Conservation (phyloP, 2,888 invertebrate species). For the Drosophila birchii region DNA sequence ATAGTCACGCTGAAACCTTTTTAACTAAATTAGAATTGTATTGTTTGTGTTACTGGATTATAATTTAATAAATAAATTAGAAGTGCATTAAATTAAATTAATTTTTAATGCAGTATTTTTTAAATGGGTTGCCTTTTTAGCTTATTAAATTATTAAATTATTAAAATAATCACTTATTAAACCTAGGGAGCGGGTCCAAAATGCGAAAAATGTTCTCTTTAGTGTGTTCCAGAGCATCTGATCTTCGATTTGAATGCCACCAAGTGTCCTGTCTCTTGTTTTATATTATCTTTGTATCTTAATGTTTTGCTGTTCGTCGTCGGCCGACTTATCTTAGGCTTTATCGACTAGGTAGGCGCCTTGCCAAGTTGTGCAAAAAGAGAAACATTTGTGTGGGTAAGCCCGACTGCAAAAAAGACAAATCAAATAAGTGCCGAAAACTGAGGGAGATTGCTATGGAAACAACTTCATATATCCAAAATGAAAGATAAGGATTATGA, state of each 20-base stretch:
- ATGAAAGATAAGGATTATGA: not conserved
- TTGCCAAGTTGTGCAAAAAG: constrained; percentile 26
- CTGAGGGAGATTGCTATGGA: not conserved
- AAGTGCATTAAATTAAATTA: no score
- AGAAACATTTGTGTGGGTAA: constrained; percentile 35
- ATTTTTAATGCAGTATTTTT: not conserved
- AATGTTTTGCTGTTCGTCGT: constrained; percentile 54
- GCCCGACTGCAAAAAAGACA: constrained; percentile 8
- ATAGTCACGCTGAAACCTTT: not conserved
- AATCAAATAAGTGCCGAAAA: constrained; percentile 44
- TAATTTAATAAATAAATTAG: not conserved
- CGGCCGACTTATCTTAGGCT: constrained; percentile 50
- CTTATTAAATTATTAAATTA: not conserved
- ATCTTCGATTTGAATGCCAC: not conserved
- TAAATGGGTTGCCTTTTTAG: not conserved
- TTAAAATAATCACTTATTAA: no score
- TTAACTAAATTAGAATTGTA: not conserved
- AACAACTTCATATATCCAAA: constrained; percentile 19
- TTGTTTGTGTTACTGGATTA: fast-evolving
- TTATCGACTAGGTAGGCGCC: constrained; percentile 53
- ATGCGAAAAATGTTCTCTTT: not conserved
- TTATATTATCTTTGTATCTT: constrained; percentile 56
- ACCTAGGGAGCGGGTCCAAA: no score
- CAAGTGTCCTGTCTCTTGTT: constrained; percentile 5
- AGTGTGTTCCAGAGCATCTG: constrained; percentile 5